Evolutionary conservation across 2,888 invertebrate species (phyloP).

Genomic region (Pseudoips prasinana): DNA sequence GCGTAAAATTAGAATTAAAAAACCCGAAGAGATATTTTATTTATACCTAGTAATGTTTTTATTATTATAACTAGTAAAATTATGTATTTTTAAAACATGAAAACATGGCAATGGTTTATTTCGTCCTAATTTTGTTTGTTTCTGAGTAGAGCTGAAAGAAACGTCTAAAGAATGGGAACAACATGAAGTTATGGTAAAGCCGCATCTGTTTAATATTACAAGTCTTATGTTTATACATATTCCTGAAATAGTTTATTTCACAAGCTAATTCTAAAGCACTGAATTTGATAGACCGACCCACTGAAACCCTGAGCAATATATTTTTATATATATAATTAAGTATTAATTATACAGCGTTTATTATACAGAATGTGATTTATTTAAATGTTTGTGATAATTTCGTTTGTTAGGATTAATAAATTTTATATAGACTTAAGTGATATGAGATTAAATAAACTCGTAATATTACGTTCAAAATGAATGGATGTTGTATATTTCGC

Average conservation of each 20-base stretch:
- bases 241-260: conserved; percentile 34
- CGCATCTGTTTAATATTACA: conserved; percentile 32
- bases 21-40: conserved; percentile 49
- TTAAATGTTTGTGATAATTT: conserved; percentile 70
- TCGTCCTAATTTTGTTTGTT: conserved; percentile 10
- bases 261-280: conserved; percentile 62
- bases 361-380: conserved; percentile 68
- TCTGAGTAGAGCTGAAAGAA: conserved; percentile 14
- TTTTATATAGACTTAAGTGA: conserved; percentile 52
- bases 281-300: conserved; percentile 76
- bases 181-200: conserved; percentile 25
- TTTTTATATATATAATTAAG: conserved; percentile 79
- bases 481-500: conserved; percentile 69
- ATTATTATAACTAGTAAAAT: conserved; percentile 20
- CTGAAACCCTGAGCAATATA: conserved; percentile 79
- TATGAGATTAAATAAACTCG: conserved; percentile 29
- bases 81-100: conserved; percentile 15
- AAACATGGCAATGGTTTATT: conserved; percentile 13
- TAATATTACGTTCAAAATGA: conserved; percentile 37
- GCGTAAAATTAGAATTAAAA: conserved; percentile 51
- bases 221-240: conserved; percentile 22
- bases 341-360: conserved; percentile 70
- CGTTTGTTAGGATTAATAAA: conserved; percentile 57
- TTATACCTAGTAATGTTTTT: conserved; percentile 38
- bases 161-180: conserved; percentile 37